Conservation (phyloP, 1,140 invertebrate species). For the Odontomachus brunneus region DNA sequence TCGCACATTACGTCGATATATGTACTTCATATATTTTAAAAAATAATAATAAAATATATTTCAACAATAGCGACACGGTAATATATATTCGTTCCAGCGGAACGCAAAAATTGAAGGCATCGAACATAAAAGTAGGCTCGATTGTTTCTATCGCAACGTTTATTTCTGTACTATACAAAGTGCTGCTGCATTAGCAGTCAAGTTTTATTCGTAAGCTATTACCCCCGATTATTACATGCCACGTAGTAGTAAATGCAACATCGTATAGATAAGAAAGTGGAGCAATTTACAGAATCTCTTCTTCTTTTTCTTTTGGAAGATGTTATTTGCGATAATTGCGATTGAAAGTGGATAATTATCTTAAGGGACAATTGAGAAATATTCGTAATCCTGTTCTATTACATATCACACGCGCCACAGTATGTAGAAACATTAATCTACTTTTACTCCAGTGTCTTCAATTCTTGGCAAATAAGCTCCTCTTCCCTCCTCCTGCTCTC, state of each 20-base stretch:
- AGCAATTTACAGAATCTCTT: constrained; percentile 33
- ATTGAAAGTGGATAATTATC: constrained; percentile 13
- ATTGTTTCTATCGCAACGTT: constrained; percentile 29
- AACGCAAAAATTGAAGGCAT: constrained; percentile 57
- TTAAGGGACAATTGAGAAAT: constrained; percentile 4
- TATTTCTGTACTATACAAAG: constrained; percentile 43
- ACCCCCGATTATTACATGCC: constrained; percentile 44
- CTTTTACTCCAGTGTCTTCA: constrained; percentile 66
- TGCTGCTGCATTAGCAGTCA: not conserved
- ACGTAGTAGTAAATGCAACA: constrained; percentile 45
- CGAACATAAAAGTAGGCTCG: constrained; percentile 45
- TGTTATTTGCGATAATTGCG: not conserved
- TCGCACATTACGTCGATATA: not conserved
- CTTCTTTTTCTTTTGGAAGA: constrained; percentile 23
- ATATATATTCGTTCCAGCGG: constrained; percentile 1
- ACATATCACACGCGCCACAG: not conserved
- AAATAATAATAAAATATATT: constrained; percentile 46
- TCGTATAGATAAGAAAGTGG: constrained; percentile 42
- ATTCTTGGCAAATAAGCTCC: constrained; percentile 58
- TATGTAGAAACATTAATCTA: constrained; percentile 63
- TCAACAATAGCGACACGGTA: constrained; percentile 37
- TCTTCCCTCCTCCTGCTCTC: not conserved
- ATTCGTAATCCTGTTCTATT: not conserved
- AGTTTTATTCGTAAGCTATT: constrained; percentile 9
- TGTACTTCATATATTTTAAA: constrained; percentile 45